Conservation (phyloP, 2,797 vertebrate species). For the Clamator glandarius region DNA sequence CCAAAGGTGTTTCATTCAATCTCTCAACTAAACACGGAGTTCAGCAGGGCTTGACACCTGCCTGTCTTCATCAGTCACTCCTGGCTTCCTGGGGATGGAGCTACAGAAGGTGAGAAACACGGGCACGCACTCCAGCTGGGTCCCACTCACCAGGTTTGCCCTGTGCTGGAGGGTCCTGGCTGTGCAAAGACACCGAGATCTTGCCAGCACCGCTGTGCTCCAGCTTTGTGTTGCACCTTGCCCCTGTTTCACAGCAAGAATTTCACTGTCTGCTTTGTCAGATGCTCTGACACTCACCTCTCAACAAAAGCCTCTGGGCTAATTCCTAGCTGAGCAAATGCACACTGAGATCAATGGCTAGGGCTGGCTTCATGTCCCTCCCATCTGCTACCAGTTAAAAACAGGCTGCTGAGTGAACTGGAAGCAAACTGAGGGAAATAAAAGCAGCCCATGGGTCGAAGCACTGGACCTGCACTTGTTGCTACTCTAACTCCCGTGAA, state of each 20-base stretch:
- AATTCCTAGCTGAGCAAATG: background rate
- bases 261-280: background rate
- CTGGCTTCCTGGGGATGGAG: background rate
- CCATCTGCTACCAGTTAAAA: background rate
- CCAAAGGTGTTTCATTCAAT: background rate
- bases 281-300: background rate
- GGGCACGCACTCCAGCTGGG: background rate
- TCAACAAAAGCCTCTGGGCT: background rate
- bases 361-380: background rate
- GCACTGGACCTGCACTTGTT: background rate
- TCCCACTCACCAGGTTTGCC: background rate
- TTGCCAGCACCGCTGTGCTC: accelerated
- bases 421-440: background rate
- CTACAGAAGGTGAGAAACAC: accelerated
- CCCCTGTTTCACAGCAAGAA: background rate
- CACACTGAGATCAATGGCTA: background rate
- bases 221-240: accelerated
- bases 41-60: background rate
- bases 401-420: background rate
- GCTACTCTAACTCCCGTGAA: background rate
- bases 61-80: background rate
- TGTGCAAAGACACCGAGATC: background rate
- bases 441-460: background rate
- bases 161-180: accelerated
- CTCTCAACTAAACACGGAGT: background rate